A percentile compares a stretch with the other conserved stretches of the same genome.
phyloP scores from a whole-genome alignment of 2,797 vertebrate species.

The Salarias fasciatus region DNA sequence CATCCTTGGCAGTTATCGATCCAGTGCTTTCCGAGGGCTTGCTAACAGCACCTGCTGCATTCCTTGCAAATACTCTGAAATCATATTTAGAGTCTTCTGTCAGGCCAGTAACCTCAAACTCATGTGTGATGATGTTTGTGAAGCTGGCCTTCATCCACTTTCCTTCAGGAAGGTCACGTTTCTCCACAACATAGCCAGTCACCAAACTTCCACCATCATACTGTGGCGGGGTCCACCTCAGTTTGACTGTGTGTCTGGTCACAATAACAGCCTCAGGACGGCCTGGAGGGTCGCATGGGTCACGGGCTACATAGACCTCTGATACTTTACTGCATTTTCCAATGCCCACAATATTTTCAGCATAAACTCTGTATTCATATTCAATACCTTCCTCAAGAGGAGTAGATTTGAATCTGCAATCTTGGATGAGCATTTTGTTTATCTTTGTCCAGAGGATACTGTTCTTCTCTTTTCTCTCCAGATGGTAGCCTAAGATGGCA shows the following conservation, averaged over 20 bases:
- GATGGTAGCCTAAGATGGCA: slow-evolving; percentile 93
- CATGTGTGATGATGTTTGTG: slow-evolving; percentile 91
- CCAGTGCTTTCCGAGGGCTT: slow-evolving; percentile 96
- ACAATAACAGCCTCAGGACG: slow-evolving; percentile 92
- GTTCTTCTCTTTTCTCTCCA: slow-evolving; percentile 98
- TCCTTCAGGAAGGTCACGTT: slow-evolving; percentile 95
- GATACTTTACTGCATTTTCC: slow-evolving; percentile 97
- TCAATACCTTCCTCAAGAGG: slow-evolving; percentile 98
- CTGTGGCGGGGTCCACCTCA: slow-evolving; percentile 92
- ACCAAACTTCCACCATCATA: slow-evolving; percentile 96
- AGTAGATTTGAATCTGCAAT: slow-evolving; percentile 92
- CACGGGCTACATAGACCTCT: slow-evolving; percentile 93
- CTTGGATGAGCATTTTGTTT: slow-evolving; percentile 95
- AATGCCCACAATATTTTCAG: slow-evolving; percentile 97
- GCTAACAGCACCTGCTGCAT: slow-evolving; percentile 94
- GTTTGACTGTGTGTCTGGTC: slow-evolving; percentile 92
- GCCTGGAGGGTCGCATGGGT: slow-evolving; percentile 97
- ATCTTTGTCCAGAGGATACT: slow-evolving; percentile 99
- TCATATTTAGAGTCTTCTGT: slow-evolving; percentile 95
- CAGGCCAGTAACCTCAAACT: slow-evolving; percentile 93
- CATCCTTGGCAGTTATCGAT: slow-evolving; percentile 95
- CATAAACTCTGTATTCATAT: slow-evolving; percentile 96
- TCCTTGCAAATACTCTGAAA: slow-evolving; percentile 97
- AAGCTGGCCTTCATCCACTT: slow-evolving; percentile 99
- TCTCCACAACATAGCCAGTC: slow-evolving; percentile 96